Percentiles rank a stretch among this genome's conserved stretches.
These are phyloP conservation scores for Polia nebulosa DNA, from an alignment of 2,888 invertebrate species.

Conservation along the genomic window DNA sequence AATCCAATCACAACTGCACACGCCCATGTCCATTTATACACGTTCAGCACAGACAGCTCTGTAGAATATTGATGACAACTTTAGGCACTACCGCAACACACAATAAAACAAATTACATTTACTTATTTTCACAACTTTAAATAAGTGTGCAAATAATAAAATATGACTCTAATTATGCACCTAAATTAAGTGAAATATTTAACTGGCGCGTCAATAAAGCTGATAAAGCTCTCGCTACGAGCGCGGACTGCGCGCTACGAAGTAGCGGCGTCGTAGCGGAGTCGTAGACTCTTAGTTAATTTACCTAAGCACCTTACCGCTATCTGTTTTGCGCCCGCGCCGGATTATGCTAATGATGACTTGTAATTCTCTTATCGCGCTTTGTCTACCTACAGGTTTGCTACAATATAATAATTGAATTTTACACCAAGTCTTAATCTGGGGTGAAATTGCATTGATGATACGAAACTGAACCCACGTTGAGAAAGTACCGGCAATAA, in stretches of 20 bases:
- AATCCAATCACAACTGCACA: conserved; percentile 92
- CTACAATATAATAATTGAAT: conserved; percentile 71
- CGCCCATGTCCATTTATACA: conserved; percentile 76
- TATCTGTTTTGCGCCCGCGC: conserved; percentile 87
- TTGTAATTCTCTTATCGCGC: conserved; percentile 88
- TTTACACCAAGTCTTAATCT: conserved; percentile 41
- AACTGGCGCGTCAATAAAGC: conserved; percentile 67
- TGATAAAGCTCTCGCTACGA: conserved; percentile 71
- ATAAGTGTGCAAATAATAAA: conserved; percentile 32
- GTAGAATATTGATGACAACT: conserved; percentile 45
- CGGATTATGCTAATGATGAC: conserved; percentile 87
- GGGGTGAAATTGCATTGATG: conserved; percentile 28
- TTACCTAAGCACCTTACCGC: conserved; percentile 90
- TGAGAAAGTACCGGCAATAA: conserved; percentile 73
- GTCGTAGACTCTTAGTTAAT: conserved; percentile 82
- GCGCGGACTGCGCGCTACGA: conserved; percentile 68
- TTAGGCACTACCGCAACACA: neutral
- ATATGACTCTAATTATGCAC: conserved; percentile 33
- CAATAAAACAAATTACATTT: neutral
- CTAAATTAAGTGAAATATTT: conserved; percentile 57
- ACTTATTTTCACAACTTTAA: neutral
- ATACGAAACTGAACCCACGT: conserved; percentile 11
- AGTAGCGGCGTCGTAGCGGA: conserved; percentile 67
- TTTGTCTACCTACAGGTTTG: conserved; percentile 82
- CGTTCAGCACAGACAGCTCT: conserved; percentile 49